Conservation (phyloP, 1,140 invertebrate species). For the Periplaneta americana region DNA sequence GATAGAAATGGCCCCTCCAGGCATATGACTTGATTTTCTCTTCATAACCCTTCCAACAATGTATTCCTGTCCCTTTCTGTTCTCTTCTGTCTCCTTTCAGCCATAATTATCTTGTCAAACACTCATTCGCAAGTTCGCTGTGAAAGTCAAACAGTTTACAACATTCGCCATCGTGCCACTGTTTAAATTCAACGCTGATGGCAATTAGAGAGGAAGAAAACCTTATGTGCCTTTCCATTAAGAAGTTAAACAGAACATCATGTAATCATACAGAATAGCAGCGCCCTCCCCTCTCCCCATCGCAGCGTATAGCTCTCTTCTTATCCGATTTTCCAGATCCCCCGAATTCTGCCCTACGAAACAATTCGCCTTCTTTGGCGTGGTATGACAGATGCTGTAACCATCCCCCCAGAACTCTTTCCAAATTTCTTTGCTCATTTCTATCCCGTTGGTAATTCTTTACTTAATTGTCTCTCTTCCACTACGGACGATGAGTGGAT, state of each 20-base stretch:
- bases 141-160: conserved; percentile 5
- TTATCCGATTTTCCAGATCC: background rate
- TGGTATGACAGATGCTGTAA: too few relatives aligned
- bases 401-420: too few relatives aligned
- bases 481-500: too few relatives aligned
- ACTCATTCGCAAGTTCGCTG: conserved; percentile 3
- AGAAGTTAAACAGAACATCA: conserved; percentile 2
- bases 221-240: conserved; percentile 3
- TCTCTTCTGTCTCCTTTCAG: background rate
- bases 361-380: background rate
- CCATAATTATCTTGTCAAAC: conserved; percentile 10
- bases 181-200: conserved; percentile 8
- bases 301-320: background rate
- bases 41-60: too few relatives aligned
- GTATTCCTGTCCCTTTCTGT: background rate
- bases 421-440: too few relatives aligned
- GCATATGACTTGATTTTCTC: background rate
- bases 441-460: too few relatives aligned
- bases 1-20: background rate
- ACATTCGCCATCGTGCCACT: background rate
- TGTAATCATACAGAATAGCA: background rate
- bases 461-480: too few relatives aligned
- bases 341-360: background rate
- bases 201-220: background rate
- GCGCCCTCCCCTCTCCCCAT: background rate